Percentiles rank a stretch among this genome's conserved stretches.
These are phyloP conservation scores for Hippoglossus stenolepis DNA, from an alignment of 2,113 vertebrate species.

Conservation along the genomic window DNA sequence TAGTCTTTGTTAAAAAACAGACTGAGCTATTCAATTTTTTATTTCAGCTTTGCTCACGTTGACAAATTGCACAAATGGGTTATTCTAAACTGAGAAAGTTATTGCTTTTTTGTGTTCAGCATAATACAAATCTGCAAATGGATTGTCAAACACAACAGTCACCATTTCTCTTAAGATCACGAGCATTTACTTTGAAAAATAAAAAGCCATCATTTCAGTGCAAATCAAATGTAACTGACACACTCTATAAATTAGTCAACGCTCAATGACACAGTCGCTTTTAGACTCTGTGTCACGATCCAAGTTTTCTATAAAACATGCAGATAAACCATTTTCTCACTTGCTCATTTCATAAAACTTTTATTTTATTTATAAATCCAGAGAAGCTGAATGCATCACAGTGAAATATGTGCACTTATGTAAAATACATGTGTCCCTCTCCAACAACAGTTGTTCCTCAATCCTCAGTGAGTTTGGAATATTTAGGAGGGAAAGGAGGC, in stretches of 20 bases:
- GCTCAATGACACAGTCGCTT: too few species aligned
- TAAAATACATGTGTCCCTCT: too few species aligned
- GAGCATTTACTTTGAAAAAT: background rate
- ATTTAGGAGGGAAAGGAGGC: too few species aligned
- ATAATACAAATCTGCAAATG: slow-evolving; percentile 2
- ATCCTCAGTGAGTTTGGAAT: too few species aligned
- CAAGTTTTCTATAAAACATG: slow-evolving; percentile 16
- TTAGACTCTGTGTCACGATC: too few species aligned
- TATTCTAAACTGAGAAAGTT: background rate
- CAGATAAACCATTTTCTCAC: slow-evolving; percentile 32
- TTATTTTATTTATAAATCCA: too few species aligned
- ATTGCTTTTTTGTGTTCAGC: background rate
- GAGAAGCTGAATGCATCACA: too few species aligned
- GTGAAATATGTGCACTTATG: too few species aligned
- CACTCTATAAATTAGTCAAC: too few species aligned
- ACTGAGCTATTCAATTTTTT: slow-evolving; percentile 21
- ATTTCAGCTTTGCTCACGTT: slow-evolving; percentile 28
- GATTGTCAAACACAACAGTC: slow-evolving; percentile 6
- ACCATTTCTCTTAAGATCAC: background rate
- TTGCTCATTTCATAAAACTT: too few species aligned
- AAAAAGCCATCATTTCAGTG: background rate
- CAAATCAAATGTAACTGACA: too few species aligned
- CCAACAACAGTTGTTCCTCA: too few species aligned
- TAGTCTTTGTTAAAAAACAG: slow-evolving; percentile 44
- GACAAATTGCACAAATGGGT: slow-evolving; percentile 39